Evolutionary conservation across 92 coral and sea anemone species (phyloP).

Genomic region (Zoanthus sociatus): DNA sequence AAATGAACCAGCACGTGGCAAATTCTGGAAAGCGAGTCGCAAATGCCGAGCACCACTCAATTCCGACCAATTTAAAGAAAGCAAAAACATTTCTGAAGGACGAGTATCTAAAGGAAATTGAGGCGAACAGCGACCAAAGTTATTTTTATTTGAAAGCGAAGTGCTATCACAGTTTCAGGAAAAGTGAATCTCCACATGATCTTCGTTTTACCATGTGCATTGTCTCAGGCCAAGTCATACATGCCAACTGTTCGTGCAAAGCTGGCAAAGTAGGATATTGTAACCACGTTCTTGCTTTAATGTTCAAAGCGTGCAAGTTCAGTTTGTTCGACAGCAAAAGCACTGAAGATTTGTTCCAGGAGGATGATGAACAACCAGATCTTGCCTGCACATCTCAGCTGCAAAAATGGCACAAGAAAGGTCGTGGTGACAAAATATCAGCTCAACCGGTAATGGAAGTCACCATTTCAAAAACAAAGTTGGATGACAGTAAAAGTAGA

Average conservation of each 20-base stretch:
- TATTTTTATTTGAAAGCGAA: slow-evolving; percentile 52
- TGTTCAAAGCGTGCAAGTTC: slow-evolving; percentile 67
- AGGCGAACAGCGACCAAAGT: slow-evolving; percentile 46
- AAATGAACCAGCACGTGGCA: slow-evolving; percentile 42
- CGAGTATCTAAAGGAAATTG: slow-evolving; percentile 56
- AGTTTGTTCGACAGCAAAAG: slow-evolving; percentile 50
- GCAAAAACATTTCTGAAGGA: slow-evolving; percentile 67
- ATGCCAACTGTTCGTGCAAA: slow-evolving; percentile 55
- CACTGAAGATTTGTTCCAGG: slow-evolving; percentile 46
- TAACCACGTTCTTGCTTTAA: slow-evolving; percentile 58
- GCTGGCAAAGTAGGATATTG: slow-evolving; percentile 60
- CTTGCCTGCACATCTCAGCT: slow-evolving; percentile 58
- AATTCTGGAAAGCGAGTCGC: slow-evolving; percentile 26
- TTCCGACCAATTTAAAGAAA: slow-evolving; percentile 57
- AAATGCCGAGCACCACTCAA: slow-evolving; percentile 44
- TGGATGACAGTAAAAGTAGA: slow-evolving; percentile 37
- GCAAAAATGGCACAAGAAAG: slow-evolving; percentile 64
- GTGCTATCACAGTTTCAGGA: slow-evolving; percentile 60
- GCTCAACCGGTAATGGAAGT: slow-evolving; percentile 63
- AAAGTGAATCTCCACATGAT: slow-evolving; percentile 58
- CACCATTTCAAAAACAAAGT: slow-evolving; percentile 56
- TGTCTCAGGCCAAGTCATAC: slow-evolving; percentile 48
- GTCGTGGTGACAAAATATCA: slow-evolving; percentile 46
- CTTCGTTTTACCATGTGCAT: slow-evolving; percentile 55
- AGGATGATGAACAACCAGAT: slow-evolving; percentile 54